Conservation (phyloP, 2,888 invertebrate genomes). For the Napeogenes inachia region DNA sequence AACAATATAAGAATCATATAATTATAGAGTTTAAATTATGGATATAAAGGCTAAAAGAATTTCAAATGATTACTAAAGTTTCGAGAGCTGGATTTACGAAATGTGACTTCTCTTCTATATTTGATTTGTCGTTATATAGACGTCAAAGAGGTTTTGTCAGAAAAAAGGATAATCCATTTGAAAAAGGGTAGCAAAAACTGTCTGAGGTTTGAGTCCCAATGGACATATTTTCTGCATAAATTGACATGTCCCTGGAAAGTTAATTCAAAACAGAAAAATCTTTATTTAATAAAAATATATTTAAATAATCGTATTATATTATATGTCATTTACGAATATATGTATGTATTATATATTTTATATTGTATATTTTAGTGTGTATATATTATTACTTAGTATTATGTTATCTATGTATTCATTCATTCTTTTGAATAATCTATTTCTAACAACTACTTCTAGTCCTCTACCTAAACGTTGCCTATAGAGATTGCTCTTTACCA, state of each 20-base stretch:
- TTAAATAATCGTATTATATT: neutral
- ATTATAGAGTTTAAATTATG: too few species aligned
- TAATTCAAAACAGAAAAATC: neutral
- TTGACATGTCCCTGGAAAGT: neutral
- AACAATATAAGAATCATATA: too few species aligned
- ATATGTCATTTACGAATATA: too few species aligned
- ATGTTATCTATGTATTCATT: too few species aligned
- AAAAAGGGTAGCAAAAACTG: neutral
- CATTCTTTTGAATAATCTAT: too few species aligned
- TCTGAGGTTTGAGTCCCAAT: neutral
- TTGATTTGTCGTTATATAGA: neutral
- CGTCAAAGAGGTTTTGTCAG: neutral
- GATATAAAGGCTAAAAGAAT: too few species aligned
- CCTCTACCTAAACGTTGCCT: too few species aligned
- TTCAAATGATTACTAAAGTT: neutral
- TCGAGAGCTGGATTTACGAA: neutral
- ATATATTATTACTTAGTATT: too few species aligned
- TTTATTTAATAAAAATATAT: neutral
- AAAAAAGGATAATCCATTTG: neutral
- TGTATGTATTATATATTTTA: too few species aligned
- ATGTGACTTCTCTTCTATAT: neutral
- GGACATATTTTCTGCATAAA: neutral
- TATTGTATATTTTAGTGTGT: too few species aligned
- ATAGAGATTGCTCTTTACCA: too few species aligned
- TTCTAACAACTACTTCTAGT: too few species aligned